These are phyloP conservation scores for Euproctis similis DNA, from an alignment of 2,888 invertebrate genomes.

Conservation along the genomic window DNA sequence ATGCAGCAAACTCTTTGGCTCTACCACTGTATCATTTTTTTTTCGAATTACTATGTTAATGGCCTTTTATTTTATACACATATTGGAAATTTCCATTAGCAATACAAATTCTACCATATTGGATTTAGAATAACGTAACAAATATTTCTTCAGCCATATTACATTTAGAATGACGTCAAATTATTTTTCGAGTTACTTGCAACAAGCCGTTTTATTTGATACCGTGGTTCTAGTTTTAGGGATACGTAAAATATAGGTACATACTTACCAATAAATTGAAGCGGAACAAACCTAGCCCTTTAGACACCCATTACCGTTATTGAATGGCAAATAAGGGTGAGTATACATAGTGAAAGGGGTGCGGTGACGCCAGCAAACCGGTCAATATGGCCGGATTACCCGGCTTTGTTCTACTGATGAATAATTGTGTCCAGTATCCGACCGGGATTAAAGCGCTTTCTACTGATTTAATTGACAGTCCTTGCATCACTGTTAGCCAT, in stretches of 20 bases:
- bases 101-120: too few relatives aligned
- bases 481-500: conserved; percentile 61
- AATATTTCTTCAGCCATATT: too few relatives aligned
- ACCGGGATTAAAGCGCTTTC: conserved; percentile 66
- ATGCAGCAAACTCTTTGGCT: too few relatives aligned
- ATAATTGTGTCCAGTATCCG: conserved; percentile 68
- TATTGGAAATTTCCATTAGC: too few relatives aligned
- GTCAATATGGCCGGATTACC: conserved; percentile 65
- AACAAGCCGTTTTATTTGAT: too few relatives aligned
- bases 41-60: too few relatives aligned
- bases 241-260: too few relatives aligned
- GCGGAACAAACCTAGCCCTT: conserved; percentile 17
- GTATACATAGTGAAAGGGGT: conserved; percentile 27
- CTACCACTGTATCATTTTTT: too few relatives aligned
- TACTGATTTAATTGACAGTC: conserved; percentile 70
- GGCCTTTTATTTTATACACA: too few relatives aligned
- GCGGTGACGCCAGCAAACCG: conserved; percentile 39
- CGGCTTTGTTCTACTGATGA: conserved; percentile 66
- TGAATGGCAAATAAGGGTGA: conserved; percentile 46
- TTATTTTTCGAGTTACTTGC: too few relatives aligned
- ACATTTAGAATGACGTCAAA: too few relatives aligned
- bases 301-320: conserved; percentile 37
- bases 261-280: conserved; percentile 7
- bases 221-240: neutral
- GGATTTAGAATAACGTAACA: too few relatives aligned